Evolutionary conservation across 2,797 vertebrate species (phyloP).

Genomic region (Myripristis murdjan): DNA sequence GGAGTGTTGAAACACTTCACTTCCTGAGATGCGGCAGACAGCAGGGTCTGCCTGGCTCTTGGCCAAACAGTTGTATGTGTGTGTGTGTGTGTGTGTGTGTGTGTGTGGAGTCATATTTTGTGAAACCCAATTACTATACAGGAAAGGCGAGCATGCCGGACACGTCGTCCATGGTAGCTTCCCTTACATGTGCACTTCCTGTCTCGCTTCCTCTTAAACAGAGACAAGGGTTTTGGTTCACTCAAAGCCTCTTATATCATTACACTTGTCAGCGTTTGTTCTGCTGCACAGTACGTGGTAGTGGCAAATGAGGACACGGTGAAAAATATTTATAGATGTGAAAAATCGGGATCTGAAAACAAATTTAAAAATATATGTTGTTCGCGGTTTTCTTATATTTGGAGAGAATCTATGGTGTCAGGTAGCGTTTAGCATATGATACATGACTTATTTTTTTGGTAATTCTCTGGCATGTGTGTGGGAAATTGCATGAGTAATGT

Average conservation of each 20-base stretch:
- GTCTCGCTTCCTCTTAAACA: constrained; percentile 65
- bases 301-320: constrained; percentile 18
- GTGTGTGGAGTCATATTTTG: constrained; percentile 11
- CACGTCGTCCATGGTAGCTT: constrained; percentile 44
- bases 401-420: not conserved
- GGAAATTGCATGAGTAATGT: not conserved
- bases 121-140: constrained; percentile 29
- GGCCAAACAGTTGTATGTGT: constrained; percentile 14
- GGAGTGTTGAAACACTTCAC: constrained; percentile 70
- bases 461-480: no score
- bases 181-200: constrained; percentile 47
- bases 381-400: constrained; percentile 35
- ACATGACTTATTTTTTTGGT: no score
- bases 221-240: constrained; percentile 9
- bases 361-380: constrained; percentile 9
- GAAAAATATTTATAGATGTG: no score
- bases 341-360: constrained; percentile 54
- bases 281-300: not conserved
- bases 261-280: constrained; percentile 8
- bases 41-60: constrained; percentile 5
- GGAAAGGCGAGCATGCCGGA: constrained; percentile 17
- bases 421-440: not conserved
- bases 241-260: constrained; percentile 10
- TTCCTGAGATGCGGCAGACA: constrained; percentile 66
- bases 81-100: not conserved